Evolutionary conservation across 2,113 vertebrate species (phyloP), one percentile per base, ranked within the genome.

Genomic region (Platichthys flesus): DNA sequence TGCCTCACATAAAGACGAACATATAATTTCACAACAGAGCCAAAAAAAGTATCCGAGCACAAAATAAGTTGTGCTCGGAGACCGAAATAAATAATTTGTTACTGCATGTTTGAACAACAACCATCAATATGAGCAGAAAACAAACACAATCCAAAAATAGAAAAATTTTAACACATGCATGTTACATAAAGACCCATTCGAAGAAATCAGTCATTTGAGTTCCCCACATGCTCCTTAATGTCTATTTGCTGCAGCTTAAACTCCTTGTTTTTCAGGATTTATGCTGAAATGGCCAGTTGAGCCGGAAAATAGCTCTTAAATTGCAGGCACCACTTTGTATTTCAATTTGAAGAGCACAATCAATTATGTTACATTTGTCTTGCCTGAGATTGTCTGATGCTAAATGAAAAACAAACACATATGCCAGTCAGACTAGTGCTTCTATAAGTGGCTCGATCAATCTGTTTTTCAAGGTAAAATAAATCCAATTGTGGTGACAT

Each of bases 321-420:
- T 91, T 85, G 75, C 58, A 47, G 78, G 21, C 40, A 23, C 82
- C 86, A 91, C 83, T 93, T 92, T 93, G 76, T 83, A 68, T 80
- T 88, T 91, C 90, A 90, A 90, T 93, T 91, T 93, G 88, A 84
- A 57, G 65, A 59, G 78, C 73, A 79, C 64, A 89, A 82, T 90
- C 84, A 90, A 90, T 91, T 91, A 88, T 82, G 81, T 75, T 84
- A 73, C 85, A 80, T 87, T 89, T 89, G 82, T 89, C 83, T 82
- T 85, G 66, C 60, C 78, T 31, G 59, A 71, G 71, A 76, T 79
- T 82, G 84, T 85, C 76, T 57, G 60, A 74, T 67, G 69, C 20
- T 10, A 90, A 90, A 89, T 78, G 70, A 87, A 87, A 91, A 91
- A 89, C 74, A 92, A 91, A 89, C 72, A 79, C 71, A 88, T 35